Conservation (phyloP, 2,113 vertebrate species). For the Phalacrocorax brasilianus region DNA sequence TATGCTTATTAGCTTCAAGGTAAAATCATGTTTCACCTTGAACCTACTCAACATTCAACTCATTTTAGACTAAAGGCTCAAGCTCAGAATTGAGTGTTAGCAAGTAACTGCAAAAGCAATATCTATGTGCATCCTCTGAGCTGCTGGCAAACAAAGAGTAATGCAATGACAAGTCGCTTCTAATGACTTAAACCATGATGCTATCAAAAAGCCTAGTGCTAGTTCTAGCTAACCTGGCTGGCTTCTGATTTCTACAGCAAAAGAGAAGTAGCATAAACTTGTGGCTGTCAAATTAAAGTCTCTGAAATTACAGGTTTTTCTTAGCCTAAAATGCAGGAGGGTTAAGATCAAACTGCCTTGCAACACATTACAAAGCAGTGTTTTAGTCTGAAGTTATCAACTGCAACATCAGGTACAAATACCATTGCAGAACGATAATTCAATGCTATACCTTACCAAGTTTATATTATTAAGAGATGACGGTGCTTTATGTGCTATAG, state of each 20-base stretch:
- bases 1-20: not conserved
- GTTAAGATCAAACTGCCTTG: not conserved
- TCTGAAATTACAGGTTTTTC: not conserved
- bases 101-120: not conserved
- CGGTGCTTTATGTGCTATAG: not conserved
- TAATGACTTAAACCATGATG: not conserved
- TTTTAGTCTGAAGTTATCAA: not conserved
- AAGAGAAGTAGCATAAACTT: not conserved
- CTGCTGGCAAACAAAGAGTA: not conserved
- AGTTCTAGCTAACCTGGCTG: not conserved
- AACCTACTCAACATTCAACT: not conserved
- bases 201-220: not conserved
- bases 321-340: not conserved
- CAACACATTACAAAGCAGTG: not conserved
- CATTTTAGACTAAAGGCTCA: not conserved
- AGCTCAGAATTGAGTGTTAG: not conserved
- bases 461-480: not conserved
- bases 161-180: not conserved
- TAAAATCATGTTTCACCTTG: not conserved
- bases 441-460: not conserved
- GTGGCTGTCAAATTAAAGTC: not conserved
- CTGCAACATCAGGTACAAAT: not conserved
- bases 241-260: not conserved
- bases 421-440: not conserved
- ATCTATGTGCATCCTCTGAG: not conserved